Percentiles rank a stretch among this genome's conserved stretches.
phyloP scores from a whole-genome alignment of 64 coral and sea anemone genomes.

The Actinia tenebrosa region DNA sequence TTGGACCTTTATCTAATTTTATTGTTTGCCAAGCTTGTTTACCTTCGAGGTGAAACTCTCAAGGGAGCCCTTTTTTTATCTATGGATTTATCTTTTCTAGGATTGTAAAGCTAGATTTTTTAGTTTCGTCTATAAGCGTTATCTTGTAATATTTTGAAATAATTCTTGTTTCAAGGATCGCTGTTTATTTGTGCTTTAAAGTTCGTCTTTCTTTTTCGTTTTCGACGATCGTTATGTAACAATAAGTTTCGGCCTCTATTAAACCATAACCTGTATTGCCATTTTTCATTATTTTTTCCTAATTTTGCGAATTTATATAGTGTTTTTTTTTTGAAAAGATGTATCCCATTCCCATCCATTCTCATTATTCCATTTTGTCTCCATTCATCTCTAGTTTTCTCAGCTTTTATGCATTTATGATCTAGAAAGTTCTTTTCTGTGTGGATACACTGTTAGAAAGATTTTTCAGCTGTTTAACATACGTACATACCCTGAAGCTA shows the following conservation, averaged over 20 bases:
- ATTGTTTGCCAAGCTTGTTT: neutral
- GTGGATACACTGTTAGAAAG: neutral
- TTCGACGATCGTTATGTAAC: neutral
- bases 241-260: neutral
- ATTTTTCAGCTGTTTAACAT: neutral
- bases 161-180: neutral
- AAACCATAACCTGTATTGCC: neutral
- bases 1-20: neutral
- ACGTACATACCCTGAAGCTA: neutral
- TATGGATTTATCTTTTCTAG: neutral
- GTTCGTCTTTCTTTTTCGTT: neutral
- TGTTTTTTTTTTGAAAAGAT: neutral
- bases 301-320: neutral
- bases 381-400: neutral
- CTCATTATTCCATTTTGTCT: neutral
- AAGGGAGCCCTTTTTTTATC: neutral
- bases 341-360: neutral
- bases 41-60: neutral
- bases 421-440: neutral
- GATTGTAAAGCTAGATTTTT: neutral
- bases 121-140: neutral
- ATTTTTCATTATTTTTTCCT: neutral
- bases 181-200: neutral
- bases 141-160: neutral
- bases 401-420: neutral